Evolutionary conservation across 2,888 invertebrate species (phyloP).

Genomic region (Steinernema scapterisci): DNA sequence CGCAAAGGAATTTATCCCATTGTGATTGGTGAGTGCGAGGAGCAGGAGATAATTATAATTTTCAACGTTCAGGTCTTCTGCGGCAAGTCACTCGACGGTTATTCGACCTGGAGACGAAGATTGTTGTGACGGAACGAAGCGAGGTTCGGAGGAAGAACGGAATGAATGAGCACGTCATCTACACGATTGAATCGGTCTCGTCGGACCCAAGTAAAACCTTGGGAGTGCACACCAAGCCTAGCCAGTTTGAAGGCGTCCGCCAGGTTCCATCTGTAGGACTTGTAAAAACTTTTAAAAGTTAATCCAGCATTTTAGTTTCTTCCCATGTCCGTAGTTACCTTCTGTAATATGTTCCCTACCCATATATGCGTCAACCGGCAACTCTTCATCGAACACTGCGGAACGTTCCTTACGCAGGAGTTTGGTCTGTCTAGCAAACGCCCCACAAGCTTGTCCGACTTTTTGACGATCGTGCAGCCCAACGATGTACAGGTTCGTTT

Average conservation of each 20-base stretch:
- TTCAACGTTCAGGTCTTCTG: conserved; percentile 49
- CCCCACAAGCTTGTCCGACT: conserved; percentile 57
- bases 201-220: neutral
- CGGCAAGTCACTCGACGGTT: conserved; percentile 51
- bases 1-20: conserved; percentile 61
- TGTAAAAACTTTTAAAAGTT: no score
- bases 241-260: neutral
- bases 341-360: conserved; percentile 57
- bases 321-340: conserved; percentile 20
- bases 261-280: neutral
- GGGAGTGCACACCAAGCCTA: neutral
- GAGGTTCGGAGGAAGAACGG: conserved; percentile 57
- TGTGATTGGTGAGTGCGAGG: conserved; percentile 50
- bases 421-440: conserved; percentile 57
- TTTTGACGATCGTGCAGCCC: conserved; percentile 60
- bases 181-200: conserved; percentile 50
- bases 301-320: conserved; percentile 8
- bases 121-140: conserved; percentile 56
- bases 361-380: conserved; percentile 64
- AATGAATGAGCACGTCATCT: conserved; percentile 61
- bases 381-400: conserved; percentile 62
- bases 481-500: conserved; percentile 54
- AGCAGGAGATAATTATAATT: no score
- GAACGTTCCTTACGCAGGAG: conserved; percentile 57
- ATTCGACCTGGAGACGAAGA: conserved; percentile 58